Conservation (phyloP, 2,113 vertebrate species). For the Zosterops hypoxanthus region DNA sequence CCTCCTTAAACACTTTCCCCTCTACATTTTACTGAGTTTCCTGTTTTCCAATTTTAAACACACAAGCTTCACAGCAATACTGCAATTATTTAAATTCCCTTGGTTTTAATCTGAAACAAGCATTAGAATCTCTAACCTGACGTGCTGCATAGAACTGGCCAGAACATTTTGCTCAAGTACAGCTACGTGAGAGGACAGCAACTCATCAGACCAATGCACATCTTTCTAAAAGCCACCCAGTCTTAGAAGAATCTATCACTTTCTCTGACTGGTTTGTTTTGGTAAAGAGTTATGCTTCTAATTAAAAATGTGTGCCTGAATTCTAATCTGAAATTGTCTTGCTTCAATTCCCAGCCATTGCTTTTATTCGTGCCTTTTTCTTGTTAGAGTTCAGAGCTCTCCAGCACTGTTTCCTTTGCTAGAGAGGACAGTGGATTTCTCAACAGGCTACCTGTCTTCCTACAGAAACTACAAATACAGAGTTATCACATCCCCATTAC, state of each 20-base stretch:
- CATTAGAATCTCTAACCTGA: not conserved
- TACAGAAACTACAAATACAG: not conserved
- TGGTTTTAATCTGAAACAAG: not conserved
- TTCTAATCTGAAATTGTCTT: not conserved
- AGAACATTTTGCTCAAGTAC: not conserved
- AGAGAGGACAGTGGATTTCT: not conserved
- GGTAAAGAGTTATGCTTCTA: not conserved
- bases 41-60: not conserved
- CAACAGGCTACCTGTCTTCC: fast-evolving
- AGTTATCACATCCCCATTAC: not conserved
- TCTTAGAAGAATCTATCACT: not conserved
- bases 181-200: not conserved
- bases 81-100: not conserved
- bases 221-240: not conserved
- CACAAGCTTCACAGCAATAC: not conserved
- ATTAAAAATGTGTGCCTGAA: not conserved
- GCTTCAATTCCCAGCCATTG: not conserved
- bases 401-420: not conserved
- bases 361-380: not conserved
- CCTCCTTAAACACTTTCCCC: not conserved
- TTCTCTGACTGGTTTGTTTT: not conserved
- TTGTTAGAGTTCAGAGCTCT: not conserved
- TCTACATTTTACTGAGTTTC: not conserved
- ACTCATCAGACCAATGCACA: fast-evolving
- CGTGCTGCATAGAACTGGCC: not conserved